Base-by-base conservation (phyloP, 2,888 invertebrate species). In the Arctia plantaginis region DNA sequence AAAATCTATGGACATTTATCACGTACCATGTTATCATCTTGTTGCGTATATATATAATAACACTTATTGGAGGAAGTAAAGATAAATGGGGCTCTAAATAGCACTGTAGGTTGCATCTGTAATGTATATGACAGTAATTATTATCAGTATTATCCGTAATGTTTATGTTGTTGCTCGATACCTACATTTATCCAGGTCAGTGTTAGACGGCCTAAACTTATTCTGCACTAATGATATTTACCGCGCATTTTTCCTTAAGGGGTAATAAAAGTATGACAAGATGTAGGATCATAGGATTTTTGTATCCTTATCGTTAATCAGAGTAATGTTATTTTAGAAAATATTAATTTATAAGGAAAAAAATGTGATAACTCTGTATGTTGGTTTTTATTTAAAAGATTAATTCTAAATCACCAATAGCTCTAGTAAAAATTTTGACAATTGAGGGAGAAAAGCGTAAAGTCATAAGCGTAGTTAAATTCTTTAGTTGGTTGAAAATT, bases 71-170 rank as follows among this genome's bases (percentile, higher is more conserved):
- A 82, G 81, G 84, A 86, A 87, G 81, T 85, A 68, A 72, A 79
- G 73, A 78, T 84, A 87, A 81, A 81, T 81, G 73, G 76, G 77
- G 55, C 75, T 74, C 82, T 85, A 83, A 86, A 85, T 87, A 83
- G 72, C 79, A 72, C 79, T 75, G 68, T 74, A 71, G 75, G 83
- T 86, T 84, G 79, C 78, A 84, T 82, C 76, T 77, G 82, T 69
- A 69, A 83, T 86, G 76, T 85, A 86, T 86, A 85, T 85, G 79
- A 84, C 66, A 64, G 78, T 74, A 86, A 89, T 90, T 87, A 90
- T 76, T 62, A 62, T 62, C 62, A 18, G 27, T 30, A 59, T 30
- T 59, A 59, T 59, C 15, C 18, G 4, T 62, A 30, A 30, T 18
- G 30, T 4, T 15, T 7, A 30, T 30, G 81, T 85, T 82, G 81